These are phyloP conservation scores for Xerus inauris DNA, from an alignment of 2,113 vertebrate genomes.

Conservation along the genomic window DNA sequence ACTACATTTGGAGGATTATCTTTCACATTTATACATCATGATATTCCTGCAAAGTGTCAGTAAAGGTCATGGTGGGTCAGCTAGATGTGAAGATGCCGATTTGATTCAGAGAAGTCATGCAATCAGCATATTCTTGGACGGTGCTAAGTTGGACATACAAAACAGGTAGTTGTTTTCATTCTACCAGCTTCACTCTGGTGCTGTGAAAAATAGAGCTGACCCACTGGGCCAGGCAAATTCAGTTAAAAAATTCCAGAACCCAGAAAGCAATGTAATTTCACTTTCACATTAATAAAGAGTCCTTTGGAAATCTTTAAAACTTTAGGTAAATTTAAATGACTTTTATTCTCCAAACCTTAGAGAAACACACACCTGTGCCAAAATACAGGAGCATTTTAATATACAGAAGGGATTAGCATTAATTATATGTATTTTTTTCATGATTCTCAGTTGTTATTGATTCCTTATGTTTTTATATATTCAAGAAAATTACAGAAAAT, in stretches of 20 bases:
- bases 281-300: neutral
- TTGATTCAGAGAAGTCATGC: neutral
- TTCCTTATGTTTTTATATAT: neutral
- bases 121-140: fast-evolving
- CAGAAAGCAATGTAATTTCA: neutral
- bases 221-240: neutral
- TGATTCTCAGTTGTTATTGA: neutral
- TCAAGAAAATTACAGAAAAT: neutral
- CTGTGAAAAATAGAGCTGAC: neutral
- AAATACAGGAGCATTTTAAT: neutral
- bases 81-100: neutral
- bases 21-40: neutral
- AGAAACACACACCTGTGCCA: neutral
- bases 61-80: neutral
- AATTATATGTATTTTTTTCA: neutral
- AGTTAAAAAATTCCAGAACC: neutral
- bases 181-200: neutral
- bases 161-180: fast-evolving
- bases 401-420: neutral
- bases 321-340: neutral
- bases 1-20: neutral
- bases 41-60: neutral
- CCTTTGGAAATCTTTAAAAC: neutral
- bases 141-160: too few relatives aligned
- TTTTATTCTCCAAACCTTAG: neutral